These are phyloP conservation scores for Zele albiditarsus DNA, from an alignment of 2,888 invertebrate species.

Conservation along the genomic window DNA sequence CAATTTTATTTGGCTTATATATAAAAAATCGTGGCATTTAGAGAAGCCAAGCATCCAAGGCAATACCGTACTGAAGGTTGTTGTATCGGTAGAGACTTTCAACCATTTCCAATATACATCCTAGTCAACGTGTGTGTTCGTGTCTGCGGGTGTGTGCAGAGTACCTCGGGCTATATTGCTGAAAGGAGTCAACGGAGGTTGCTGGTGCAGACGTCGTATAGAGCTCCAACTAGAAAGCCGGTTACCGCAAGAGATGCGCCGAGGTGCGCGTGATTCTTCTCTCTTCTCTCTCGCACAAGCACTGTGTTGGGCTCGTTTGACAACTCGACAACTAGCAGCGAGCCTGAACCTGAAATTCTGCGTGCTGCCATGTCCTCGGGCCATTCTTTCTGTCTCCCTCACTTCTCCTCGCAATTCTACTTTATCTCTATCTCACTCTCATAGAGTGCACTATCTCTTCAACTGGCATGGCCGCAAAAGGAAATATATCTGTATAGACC, in stretches of 20 bases:
- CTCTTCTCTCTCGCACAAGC: slow-evolving; percentile 23
- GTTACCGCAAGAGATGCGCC: slow-evolving; percentile 61
- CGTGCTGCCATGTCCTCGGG: slow-evolving; percentile 64
- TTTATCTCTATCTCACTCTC: slow-evolving; percentile 3
- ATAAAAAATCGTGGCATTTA: not conserved
- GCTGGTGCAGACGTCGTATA: slow-evolving; percentile 44
- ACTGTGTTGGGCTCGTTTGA: slow-evolving; percentile 63
- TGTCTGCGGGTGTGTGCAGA: not conserved
- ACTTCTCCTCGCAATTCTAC: not conserved
- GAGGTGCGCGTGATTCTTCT: slow-evolving; percentile 26
- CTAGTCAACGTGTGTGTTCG: not conserved
- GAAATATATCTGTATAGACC: not conserved
- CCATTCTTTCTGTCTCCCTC: slow-evolving; percentile 52
- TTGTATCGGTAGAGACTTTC: slow-evolving; percentile 1
- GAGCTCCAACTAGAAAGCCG: slow-evolving; percentile 63
- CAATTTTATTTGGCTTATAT: not conserved
- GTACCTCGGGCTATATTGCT: slow-evolving; percentile 31
- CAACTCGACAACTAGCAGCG: slow-evolving; percentile 55
- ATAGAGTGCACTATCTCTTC: not conserved
- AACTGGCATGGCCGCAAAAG: not conserved
- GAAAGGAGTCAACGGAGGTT: slow-evolving; percentile 19
- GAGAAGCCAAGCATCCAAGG: not conserved
- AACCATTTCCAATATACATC: not conserved
- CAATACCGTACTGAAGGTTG: not conserved
- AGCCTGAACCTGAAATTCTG: slow-evolving; percentile 66